A percentile compares a stretch with the other conserved stretches of the same genome.
Evolutionary conservation across 2,113 vertebrate species (phyloP).

Genomic region (Abramis brama): DNA sequence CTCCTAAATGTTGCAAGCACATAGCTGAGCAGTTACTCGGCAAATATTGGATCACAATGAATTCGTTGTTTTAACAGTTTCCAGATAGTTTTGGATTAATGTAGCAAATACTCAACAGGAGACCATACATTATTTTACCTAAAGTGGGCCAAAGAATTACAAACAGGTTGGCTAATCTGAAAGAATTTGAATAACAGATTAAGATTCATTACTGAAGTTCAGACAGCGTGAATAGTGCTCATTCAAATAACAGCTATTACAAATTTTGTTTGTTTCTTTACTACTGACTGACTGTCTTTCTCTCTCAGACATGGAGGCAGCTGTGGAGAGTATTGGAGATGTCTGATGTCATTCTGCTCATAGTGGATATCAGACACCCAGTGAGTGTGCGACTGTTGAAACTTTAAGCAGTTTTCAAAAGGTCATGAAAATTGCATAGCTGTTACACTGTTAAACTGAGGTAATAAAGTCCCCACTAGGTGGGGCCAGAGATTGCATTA

Average conservation of each 20-base stretch:
- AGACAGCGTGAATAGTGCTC: neutral
- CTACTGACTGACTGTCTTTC: neutral
- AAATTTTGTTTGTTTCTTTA: neutral
- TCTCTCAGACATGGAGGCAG: slow-evolving; percentile 88
- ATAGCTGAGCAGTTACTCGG: neutral
- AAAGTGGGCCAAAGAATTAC: neutral
- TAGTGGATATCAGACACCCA: slow-evolving; percentile 89
- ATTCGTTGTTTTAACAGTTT: slow-evolving; percentile 3
- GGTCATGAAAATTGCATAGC: slow-evolving; percentile 12
- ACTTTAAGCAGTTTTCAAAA: slow-evolving; percentile 32
- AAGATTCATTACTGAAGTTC: neutral
- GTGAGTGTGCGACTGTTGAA: slow-evolving; percentile 72
- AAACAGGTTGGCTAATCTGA: neutral
- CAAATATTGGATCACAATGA: neutral
- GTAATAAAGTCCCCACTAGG: slow-evolving; percentile 16
- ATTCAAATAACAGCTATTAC: neutral
- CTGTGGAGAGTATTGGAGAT: slow-evolving; percentile 93
- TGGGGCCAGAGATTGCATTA: slow-evolving; percentile 18
- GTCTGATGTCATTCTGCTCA: slow-evolving; percentile 89
- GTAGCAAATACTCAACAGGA: neutral
- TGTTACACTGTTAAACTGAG: neutral
- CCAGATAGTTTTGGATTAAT: neutral
- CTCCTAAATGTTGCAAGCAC: neutral
- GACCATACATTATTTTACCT: slow-evolving; percentile 8
- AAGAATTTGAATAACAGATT: slow-evolving; percentile 16